Conservation (phyloP, 2,113 vertebrate species). For the Antennarius striatus region DNA sequence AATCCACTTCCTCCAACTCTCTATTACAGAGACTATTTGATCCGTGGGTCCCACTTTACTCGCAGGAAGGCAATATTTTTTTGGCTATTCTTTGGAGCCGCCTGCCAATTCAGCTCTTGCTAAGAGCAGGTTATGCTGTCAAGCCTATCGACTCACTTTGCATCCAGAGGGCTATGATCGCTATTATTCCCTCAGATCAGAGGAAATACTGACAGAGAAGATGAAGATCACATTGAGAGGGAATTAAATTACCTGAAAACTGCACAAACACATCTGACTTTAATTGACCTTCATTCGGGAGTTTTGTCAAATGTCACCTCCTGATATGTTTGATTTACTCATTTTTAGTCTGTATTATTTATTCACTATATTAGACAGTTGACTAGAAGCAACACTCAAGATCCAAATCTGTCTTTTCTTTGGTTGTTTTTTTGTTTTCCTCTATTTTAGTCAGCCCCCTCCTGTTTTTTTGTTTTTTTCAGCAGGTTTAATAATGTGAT, state of each 20-base stretch:
- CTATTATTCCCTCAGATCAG: constrained; percentile 22
- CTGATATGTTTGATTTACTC: no score
- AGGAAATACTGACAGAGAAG: constrained; percentile 6
- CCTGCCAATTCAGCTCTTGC: constrained; percentile 7
- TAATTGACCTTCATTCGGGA: neutral
- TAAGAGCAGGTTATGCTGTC: constrained; percentile 17
- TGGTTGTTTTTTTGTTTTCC: no score
- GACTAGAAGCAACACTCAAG: no score
- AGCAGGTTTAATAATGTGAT: no score
- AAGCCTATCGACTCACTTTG: constrained; percentile 17
- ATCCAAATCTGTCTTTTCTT: no score
- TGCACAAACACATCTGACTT: no score
- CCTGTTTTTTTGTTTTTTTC: no score
- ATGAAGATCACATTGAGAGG: constrained; percentile 1
- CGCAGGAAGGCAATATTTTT: constrained; percentile 15
- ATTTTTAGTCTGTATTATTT: no score
- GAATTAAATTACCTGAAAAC: no score
- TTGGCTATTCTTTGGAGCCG: constrained; percentile 28
- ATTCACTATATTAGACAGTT: no score
- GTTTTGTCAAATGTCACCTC: neutral
- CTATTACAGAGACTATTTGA: constrained; percentile 18
- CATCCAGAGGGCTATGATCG: constrained; percentile 20
- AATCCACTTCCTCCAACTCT: constrained; percentile 10
- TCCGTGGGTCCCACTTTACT: neutral
- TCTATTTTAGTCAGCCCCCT: no score